phyloP scores from a whole-genome alignment of 2,888 invertebrate species.

The Dascillus cervinus region DNA sequence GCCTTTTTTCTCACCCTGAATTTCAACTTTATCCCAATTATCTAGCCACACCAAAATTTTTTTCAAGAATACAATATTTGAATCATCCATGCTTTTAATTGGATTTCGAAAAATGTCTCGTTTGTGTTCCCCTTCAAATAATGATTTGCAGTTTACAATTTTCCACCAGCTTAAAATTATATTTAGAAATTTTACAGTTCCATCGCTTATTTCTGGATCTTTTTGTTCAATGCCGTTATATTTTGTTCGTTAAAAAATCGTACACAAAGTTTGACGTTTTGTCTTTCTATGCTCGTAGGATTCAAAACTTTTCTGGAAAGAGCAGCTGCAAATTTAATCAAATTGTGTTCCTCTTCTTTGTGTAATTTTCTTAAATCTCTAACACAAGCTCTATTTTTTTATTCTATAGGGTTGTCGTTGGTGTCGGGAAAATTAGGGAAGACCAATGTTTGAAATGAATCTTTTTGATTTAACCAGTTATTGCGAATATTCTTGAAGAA shows the following conservation, averaged over 20 bases:
- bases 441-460: constrained; percentile 1
- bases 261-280: too few relatives aligned
- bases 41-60: constrained; percentile 3
- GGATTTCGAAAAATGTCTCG: neutral
- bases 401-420: neutral
- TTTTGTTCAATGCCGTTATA: constrained; percentile 1
- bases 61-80: constrained; percentile 5
- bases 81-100: neutral
- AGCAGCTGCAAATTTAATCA: constrained; percentile 1
- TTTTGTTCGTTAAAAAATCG: constrained; percentile 1
- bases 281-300: neutral
- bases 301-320: constrained; percentile 1
- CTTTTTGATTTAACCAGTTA: too few relatives aligned
- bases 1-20: constrained; percentile 1
- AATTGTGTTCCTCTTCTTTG: neutral
- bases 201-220: neutral
- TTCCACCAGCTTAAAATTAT: neutral
- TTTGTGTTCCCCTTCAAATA: neutral
- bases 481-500: constrained; percentile 1
- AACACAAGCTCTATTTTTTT: neutral
- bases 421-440: neutral
- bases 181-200: too few relatives aligned
- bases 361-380: constrained; percentile 2
- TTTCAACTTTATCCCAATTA: constrained; percentile 1
- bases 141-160: constrained; percentile 2